Evolutionary conservation across 2,113 vertebrate species (phyloP).

Genomic region (Datnioides undecimradiatus): DNA sequence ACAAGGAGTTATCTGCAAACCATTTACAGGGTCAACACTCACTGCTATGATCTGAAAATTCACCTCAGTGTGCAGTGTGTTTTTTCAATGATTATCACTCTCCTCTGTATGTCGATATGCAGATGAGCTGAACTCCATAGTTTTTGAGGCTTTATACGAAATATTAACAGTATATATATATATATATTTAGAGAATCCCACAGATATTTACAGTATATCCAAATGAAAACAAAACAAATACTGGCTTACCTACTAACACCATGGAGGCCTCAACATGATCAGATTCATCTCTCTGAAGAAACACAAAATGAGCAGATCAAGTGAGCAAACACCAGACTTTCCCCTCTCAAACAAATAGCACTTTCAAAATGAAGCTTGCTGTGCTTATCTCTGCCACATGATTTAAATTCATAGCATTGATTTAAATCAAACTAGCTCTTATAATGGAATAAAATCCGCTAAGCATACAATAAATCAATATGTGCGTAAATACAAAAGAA

Average conservation of each 20-base stretch:
- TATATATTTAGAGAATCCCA: neutral
- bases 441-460: neutral
- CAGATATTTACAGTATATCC: neutral
- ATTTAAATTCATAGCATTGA: too few species aligned
- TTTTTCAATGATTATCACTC: too few species aligned
- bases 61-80: too few species aligned
- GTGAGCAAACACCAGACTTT: neutral
- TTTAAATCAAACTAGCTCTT: too few species aligned
- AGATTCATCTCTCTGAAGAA: constrained; percentile 78
- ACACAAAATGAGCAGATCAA: too few species aligned
- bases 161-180: too few species aligned
- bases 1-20: too few species aligned
- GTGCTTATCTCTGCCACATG: neutral
- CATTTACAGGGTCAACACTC: too few species aligned
- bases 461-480: neutral
- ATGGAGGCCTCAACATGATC: constrained; percentile 87
- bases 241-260: constrained; percentile 90
- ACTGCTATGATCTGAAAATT: too few species aligned
- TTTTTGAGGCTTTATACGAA: too few species aligned
- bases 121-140: too few species aligned
- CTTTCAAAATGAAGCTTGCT: neutral
- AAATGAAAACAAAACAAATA: neutral
- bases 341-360: neutral
- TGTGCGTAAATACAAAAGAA: neutral
- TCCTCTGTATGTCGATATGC: too few species aligned